Conservation (phyloP, 2,888 invertebrate species). For the Aphrophora alni region DNA sequence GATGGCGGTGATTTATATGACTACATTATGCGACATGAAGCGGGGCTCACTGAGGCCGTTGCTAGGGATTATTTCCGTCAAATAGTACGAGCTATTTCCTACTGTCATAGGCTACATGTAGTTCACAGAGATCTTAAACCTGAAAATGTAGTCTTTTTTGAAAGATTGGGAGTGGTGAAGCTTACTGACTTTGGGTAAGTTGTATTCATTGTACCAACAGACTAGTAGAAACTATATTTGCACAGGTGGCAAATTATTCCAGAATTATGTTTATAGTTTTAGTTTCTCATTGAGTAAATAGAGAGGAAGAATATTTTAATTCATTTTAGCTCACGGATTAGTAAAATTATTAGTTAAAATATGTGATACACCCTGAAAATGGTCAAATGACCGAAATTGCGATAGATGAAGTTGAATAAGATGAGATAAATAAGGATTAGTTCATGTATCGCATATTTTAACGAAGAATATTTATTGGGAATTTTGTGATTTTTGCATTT, state of each 20-base stretch:
- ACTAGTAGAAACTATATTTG: no score
- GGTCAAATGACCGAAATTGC: no score
- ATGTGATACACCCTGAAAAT: no score
- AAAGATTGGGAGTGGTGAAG: slow-evolving; percentile 95
- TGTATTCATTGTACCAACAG: background rate
- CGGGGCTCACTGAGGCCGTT: slow-evolving; percentile 66
- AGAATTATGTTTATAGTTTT: background rate
- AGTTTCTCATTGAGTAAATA: no score
- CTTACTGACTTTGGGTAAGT: slow-evolving; percentile 94
- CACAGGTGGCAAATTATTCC: background rate
- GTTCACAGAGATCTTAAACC: slow-evolving; percentile 96
- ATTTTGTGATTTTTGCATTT: no score
- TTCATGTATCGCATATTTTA: no score
- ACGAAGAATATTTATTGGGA: no score
- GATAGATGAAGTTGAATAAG: no score
- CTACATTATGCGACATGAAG: slow-evolving; percentile 95
- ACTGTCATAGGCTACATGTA: slow-evolving; percentile 93
- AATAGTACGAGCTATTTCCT: slow-evolving; percentile 96
- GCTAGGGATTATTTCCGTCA: slow-evolving; percentile 94
- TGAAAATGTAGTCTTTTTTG: slow-evolving; percentile 99
- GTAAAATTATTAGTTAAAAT: no score
- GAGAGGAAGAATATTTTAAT: no score
- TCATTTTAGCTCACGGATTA: no score
- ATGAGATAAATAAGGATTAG: no score
- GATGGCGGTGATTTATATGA: slow-evolving; percentile 99